These are phyloP conservation scores for Acanthaster planci DNA, from an alignment of 35 echinoderm and acorn worm genomes.

Conservation along the genomic window DNA sequence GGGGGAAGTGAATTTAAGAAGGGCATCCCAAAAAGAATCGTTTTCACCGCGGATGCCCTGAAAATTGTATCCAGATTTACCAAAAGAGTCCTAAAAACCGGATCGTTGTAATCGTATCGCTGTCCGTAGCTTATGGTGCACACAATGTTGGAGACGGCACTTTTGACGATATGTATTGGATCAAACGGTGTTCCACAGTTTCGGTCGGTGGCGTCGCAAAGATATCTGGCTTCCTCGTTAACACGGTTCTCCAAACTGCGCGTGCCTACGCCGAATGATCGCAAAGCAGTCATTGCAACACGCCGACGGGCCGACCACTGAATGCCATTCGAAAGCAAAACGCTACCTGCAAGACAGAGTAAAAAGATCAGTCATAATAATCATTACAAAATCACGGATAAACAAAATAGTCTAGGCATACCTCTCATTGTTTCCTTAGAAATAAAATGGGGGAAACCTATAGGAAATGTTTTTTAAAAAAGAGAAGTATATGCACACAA, in stretches of 20 bases:
- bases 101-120: slow-evolving; percentile 67
- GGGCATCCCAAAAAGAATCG: background rate
- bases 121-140: slow-evolving; percentile 68
- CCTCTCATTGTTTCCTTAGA: no score
- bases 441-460: no score
- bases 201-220: slow-evolving; percentile 18
- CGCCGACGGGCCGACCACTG: slow-evolving; percentile 58
- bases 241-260: slow-evolving; percentile 54
- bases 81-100: slow-evolving; percentile 30
- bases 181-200: slow-evolving; percentile 41
- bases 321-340: slow-evolving; percentile 49
- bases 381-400: background rate
- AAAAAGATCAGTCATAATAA: background rate
- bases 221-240: slow-evolving; percentile 55
- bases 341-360: slow-evolving; percentile 38
- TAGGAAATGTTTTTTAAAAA: no score
- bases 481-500: no score
- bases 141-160: slow-evolving; percentile 73
- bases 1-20: background rate
- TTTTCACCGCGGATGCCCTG: background rate
- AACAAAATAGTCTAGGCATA: no score
- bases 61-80: slow-evolving; percentile 8
- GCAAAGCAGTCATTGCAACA: slow-evolving; percentile 34
- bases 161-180: slow-evolving; percentile 30
- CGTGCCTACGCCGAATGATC: slow-evolving; percentile 63